Conservation (phyloP, 1,140 invertebrate species). For the Saccostrea cuccullata region DNA sequence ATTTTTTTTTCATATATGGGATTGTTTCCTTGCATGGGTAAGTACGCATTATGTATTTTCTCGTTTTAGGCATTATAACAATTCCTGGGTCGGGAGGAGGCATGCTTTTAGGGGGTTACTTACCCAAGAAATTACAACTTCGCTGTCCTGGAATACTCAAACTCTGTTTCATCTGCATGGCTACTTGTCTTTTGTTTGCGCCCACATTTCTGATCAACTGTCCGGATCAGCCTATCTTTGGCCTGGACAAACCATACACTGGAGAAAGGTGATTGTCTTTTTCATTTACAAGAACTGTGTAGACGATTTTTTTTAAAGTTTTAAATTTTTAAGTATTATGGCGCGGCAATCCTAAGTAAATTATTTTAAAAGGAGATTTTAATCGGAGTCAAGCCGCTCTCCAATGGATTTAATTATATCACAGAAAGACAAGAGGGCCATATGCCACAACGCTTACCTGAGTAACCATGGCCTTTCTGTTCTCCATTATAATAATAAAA, state of each 20-base stretch:
- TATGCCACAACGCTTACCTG: too few relatives aligned
- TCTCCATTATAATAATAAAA: too few relatives aligned
- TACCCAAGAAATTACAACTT: constrained; percentile 59
- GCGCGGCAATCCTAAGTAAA: too few relatives aligned
- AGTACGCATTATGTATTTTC: background rate
- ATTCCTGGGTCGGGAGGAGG: constrained; percentile 68
- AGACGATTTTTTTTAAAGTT: too few relatives aligned
- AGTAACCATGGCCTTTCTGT: too few relatives aligned
- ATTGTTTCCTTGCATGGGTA: too few relatives aligned
- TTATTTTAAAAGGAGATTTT: too few relatives aligned
- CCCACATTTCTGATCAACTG: constrained; percentile 86
- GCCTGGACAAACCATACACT: constrained; percentile 68
- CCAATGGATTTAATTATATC: too few relatives aligned
- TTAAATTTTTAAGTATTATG: too few relatives aligned
- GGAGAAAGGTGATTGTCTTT: background rate
- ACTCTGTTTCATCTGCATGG: constrained; percentile 76
- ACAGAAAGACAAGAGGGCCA: too few relatives aligned
- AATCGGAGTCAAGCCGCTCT: too few relatives aligned
- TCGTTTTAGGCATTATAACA: constrained; percentile 61
- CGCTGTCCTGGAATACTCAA: constrained; percentile 66
- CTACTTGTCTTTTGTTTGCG: constrained; percentile 83
- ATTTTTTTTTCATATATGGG: too few relatives aligned
- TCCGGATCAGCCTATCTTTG: constrained; percentile 85
- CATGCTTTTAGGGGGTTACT: constrained; percentile 66
- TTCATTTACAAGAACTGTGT: background rate